A percentile compares a stretch with the other conserved stretches of the same genome.
phyloP scores from a whole-genome alignment of 2,113 vertebrate species.

The Oenanthe melanoleuca region DNA sequence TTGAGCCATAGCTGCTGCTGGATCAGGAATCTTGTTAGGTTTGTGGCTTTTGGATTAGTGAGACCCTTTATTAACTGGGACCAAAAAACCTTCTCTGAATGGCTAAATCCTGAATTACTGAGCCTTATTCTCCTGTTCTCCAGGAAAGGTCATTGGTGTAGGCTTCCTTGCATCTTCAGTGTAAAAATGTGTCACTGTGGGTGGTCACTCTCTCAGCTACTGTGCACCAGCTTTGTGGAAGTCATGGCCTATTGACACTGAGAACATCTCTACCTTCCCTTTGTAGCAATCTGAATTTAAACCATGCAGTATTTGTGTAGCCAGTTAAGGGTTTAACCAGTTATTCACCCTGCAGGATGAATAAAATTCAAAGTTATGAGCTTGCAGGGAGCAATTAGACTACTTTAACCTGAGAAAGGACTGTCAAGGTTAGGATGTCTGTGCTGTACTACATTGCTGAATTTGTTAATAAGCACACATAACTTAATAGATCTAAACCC shows the following conservation, averaged over 20 bases:
- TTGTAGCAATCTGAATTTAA: slow-evolving; percentile 39
- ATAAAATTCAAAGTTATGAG: not conserved
- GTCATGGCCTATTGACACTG: slow-evolving; percentile 45
- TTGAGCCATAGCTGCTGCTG: not conserved
- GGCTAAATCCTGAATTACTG: slow-evolving; percentile 54
- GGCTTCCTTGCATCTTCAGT: slow-evolving; percentile 47
- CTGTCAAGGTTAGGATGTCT: not conserved
- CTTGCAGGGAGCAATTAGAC: not conserved
- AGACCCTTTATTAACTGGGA: slow-evolving; percentile 47
- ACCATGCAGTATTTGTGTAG: not conserved
- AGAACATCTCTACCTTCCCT: slow-evolving; percentile 43
- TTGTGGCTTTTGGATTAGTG: slow-evolving; percentile 49
- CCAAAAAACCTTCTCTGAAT: slow-evolving; percentile 31
- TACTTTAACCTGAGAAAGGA: not conserved
- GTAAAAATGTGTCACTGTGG: slow-evolving; percentile 61
- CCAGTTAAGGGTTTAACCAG: slow-evolving; percentile 26
- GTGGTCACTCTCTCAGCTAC: slow-evolving; percentile 45
- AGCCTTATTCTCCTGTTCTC: slow-evolving; percentile 48
- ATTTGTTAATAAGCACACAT: not conserved
- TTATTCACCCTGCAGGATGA: not conserved
- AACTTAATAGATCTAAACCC: not conserved
- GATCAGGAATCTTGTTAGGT: slow-evolving; percentile 29
- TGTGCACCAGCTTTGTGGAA: slow-evolving; percentile 25
- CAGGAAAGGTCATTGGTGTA: slow-evolving; percentile 51
- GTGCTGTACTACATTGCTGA: not conserved